Conservation (phyloP, 2,113 vertebrate genomes). For the Stercorarius parasiticus region DNA sequence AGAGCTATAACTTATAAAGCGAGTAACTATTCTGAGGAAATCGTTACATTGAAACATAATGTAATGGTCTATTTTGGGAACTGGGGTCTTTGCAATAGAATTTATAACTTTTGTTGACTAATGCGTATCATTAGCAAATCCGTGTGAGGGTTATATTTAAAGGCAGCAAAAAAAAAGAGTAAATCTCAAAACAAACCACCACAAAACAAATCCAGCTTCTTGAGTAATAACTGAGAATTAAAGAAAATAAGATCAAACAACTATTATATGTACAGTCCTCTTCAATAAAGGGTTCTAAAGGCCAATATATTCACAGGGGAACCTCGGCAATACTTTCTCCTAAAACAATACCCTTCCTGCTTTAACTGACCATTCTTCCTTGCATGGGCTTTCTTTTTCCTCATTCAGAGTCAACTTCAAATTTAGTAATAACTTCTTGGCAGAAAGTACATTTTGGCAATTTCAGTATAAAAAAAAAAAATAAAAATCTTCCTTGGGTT, state of each 20-base stretch:
- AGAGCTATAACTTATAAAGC: neutral
- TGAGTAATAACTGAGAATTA: neutral
- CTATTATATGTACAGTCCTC: neutral
- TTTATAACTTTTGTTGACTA: constrained; percentile 10
- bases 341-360: neutral
- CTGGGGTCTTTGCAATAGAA: neutral
- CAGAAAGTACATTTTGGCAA: neutral
- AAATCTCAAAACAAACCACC: neutral
- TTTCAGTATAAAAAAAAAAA: neutral
- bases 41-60: neutral
- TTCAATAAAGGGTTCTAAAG: neutral
- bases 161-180: neutral
- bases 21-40: neutral
- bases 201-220: neutral
- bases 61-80: constrained; percentile 8
- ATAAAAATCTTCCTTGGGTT: neutral
- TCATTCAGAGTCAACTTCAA: neutral
- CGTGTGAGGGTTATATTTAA: neutral
- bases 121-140: neutral
- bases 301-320: neutral
- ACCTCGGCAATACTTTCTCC: neutral
- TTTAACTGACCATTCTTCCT: neutral
- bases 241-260: neutral
- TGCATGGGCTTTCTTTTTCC: neutral
- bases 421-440: neutral